A percentile compares a stretch with the other conserved stretches of the same genome.
Conservation (phyloP, 2,888 invertebrate genomes). For the Ellobium chinense region DNA sequence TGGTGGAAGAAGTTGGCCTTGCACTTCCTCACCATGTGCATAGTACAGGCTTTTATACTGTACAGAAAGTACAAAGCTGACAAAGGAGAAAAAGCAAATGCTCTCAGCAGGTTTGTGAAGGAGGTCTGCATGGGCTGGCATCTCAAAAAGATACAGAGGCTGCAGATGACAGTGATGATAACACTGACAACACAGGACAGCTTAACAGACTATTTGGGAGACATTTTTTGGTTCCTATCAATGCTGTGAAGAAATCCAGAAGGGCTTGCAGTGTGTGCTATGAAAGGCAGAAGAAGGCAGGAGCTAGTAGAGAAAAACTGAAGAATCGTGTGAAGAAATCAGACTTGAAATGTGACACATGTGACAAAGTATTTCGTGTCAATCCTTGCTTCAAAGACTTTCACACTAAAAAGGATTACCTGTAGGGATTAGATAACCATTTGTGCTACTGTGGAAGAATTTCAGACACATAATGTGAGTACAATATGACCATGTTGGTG, state of each 20-base stretch:
- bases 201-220: not conserved
- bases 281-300: not conserved
- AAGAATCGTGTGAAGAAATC: not conserved
- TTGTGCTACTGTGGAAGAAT: not conserved
- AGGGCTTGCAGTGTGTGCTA: not conserved
- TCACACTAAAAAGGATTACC: conserved; percentile 1
- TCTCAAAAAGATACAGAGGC: not conserved
- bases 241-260: not conserved
- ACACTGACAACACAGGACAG: too few relatives aligned
- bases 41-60: conserved; percentile 10
- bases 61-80: conserved; percentile 10
- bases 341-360: not conserved
- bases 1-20: conserved; percentile 45
- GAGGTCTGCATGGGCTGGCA: too few relatives aligned
- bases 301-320: not conserved
- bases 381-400: not conserved
- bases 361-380: not conserved
- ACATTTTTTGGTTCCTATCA: not conserved
- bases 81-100: too few relatives aligned
- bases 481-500: too few relatives aligned
- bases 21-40: conserved; percentile 24
- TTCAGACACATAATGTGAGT: too few relatives aligned
- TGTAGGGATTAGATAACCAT: not conserved
- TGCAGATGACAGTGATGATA: not conserved
- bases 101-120: too few relatives aligned